phyloP scores from a whole-genome alignment of 2,113 vertebrate genomes.

The Myanophis thanlyinensis region DNA sequence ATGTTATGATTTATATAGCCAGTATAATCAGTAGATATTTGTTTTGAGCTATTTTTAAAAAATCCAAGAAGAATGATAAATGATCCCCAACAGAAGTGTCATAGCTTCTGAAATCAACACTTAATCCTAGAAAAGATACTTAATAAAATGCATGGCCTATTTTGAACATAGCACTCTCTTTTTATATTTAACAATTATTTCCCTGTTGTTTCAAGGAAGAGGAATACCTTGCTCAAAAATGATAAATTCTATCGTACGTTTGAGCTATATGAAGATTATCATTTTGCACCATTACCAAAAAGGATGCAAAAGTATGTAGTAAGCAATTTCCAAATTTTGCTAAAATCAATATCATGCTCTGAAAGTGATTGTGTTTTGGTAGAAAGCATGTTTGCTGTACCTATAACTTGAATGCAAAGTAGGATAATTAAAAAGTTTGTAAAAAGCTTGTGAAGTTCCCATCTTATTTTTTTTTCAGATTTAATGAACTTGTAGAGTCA shows the following conservation, averaged over 20 bases:
- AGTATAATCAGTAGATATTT: not conserved
- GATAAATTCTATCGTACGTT: not conserved
- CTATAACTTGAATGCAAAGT: not conserved
- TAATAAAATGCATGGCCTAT: not conserved
- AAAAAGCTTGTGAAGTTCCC: not conserved
- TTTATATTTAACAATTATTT: not conserved
- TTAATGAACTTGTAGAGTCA: conserved; percentile 2
- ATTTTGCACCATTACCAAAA: accelerated
- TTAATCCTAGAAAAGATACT: not conserved
- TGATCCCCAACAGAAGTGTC: not conserved
- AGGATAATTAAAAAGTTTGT: not conserved
- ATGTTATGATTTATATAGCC: not conserved
- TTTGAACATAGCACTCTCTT: not conserved
- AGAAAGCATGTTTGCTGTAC: not conserved
- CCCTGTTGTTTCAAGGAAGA: conserved; percentile 14
- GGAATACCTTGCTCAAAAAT: not conserved
- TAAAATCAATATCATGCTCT: not conserved
- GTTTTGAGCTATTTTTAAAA: not conserved
- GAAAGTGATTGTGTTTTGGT: not conserved
- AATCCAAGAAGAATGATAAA: not conserved
- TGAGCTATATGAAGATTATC: not conserved
- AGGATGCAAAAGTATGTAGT: not conserved
- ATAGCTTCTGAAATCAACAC: not conserved
- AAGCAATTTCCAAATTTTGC: not conserved
- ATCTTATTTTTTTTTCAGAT: not conserved